These are phyloP conservation scores for Eristalis tenax DNA, from an alignment of 2,888 invertebrate species.

Conservation along the genomic window DNA sequence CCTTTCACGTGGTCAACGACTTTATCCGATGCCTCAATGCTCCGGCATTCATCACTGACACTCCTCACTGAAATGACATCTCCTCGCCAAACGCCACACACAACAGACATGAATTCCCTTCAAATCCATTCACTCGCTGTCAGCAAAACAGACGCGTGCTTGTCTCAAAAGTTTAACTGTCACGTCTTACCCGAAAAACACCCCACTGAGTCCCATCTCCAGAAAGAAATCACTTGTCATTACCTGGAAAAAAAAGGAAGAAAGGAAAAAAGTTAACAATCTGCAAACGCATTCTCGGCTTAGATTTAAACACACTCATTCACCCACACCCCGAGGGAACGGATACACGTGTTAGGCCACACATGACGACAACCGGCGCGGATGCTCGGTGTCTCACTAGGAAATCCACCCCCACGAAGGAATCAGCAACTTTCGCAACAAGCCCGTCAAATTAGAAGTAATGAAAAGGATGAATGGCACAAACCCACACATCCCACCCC, in stretches of 20 bases:
- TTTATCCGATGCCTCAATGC: too few species aligned
- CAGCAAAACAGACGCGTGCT: background rate
- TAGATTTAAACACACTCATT: background rate
- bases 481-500: background rate
- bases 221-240: slow-evolving; percentile 24
- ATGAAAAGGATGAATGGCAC: slow-evolving; percentile 45
- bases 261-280: slow-evolving; percentile 7
- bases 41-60: too few species aligned
- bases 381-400: background rate
- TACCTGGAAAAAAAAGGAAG: slow-evolving; percentile 50
- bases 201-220: slow-evolving; percentile 13
- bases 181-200: slow-evolving; percentile 18
- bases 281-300: background rate
- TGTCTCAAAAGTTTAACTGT: background rate
- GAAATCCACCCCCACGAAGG: slow-evolving; percentile 5
- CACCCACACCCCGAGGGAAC: background rate
- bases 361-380: background rate
- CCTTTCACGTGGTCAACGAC: too few species aligned
- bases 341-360: slow-evolving; percentile 17
- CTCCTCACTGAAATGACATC: too few species aligned
- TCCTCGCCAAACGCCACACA: too few species aligned
- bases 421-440: slow-evolving; percentile 55
- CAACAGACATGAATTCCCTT: too few species aligned
- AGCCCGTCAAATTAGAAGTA: slow-evolving; percentile 55
- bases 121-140: background rate